phyloP scores from a whole-genome alignment of 2,888 invertebrate species.

The Hedychridium roseum region DNA sequence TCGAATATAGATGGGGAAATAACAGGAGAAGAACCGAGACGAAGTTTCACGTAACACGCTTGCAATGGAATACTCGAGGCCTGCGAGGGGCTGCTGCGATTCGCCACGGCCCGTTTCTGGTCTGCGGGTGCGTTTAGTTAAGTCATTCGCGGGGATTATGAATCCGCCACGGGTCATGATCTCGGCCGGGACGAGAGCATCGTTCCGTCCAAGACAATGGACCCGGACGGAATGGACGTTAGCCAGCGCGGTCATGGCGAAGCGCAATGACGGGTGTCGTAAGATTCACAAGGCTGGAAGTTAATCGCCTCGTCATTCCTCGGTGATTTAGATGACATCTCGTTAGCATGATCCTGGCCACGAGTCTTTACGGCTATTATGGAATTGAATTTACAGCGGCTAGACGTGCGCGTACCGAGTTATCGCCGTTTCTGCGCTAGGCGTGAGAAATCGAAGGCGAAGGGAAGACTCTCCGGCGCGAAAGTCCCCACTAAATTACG shows the following conservation, averaged over 20 bases:
- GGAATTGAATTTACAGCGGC: too few species aligned
- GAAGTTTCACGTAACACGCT: too few species aligned
- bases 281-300: slow-evolving; percentile 16
- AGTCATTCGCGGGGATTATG: slow-evolving; percentile 54
- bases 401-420: too few species aligned
- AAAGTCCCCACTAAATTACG: too few species aligned
- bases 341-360: too few species aligned
- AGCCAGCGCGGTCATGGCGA: background rate
- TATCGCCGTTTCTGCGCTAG: too few species aligned
- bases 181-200: slow-evolving; percentile 7
- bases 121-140: slow-evolving; percentile 50
- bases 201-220: slow-evolving; percentile 3
- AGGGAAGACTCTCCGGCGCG: too few species aligned
- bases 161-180: slow-evolving; percentile 46
- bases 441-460: too few species aligned
- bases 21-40: slow-evolving; percentile 26
- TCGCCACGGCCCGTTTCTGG: slow-evolving; percentile 50
- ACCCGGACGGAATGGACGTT: slow-evolving; percentile 10
- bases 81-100: slow-evolving; percentile 32
- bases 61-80: too few species aligned
- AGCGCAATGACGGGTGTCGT: slow-evolving; percentile 1
- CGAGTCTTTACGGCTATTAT: too few species aligned
- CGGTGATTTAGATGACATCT: slow-evolving; percentile 12
- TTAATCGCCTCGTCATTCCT: slow-evolving; percentile 9
- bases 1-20: slow-evolving; percentile 49